Evolutionary conservation across 2,888 invertebrate genomes (phyloP).

Genomic region (Rhyacophila evoluta): DNA sequence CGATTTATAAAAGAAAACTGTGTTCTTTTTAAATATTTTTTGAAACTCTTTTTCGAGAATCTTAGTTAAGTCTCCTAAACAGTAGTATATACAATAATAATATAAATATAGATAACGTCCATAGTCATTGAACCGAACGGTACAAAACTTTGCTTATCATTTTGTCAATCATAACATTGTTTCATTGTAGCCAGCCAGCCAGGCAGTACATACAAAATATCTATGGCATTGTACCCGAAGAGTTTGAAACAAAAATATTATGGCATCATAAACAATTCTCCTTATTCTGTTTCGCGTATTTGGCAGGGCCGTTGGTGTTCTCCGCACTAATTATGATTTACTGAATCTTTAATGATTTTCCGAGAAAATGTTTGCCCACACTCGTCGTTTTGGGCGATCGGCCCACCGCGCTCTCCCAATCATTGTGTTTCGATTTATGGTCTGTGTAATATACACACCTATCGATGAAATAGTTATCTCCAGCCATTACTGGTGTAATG

Average conservation of each 20-base stretch:
- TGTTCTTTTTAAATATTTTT: too few species aligned
- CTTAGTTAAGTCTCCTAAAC: too few species aligned
- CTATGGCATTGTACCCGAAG: background rate
- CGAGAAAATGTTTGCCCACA: constrained; percentile 32
- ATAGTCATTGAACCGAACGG: too few species aligned
- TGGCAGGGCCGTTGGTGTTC: background rate
- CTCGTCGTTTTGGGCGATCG: constrained; percentile 12
- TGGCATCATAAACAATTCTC: background rate
- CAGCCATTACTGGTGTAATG: too few species aligned
- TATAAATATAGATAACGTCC: too few species aligned
- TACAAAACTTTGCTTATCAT: too few species aligned
- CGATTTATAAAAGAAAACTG: too few species aligned
- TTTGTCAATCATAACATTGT: too few species aligned
- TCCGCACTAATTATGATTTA: constrained; percentile 28
- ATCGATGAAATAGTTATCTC: background rate
- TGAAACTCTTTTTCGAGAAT: too few species aligned
- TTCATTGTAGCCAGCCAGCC: too few species aligned
- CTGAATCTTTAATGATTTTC: constrained; percentile 37
- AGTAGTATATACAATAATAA: too few species aligned
- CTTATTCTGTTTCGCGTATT: constrained; percentile 26
- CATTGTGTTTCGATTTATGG: constrained; percentile 10
- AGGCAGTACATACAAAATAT: background rate
- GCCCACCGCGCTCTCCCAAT: background rate
- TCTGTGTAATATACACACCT: background rate
- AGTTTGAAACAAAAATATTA: background rate